Evolutionary conservation across 37 sponge, comb jelly and placozoan species (phyloP).

Genomic region (Eunapius fragilis): DNA sequence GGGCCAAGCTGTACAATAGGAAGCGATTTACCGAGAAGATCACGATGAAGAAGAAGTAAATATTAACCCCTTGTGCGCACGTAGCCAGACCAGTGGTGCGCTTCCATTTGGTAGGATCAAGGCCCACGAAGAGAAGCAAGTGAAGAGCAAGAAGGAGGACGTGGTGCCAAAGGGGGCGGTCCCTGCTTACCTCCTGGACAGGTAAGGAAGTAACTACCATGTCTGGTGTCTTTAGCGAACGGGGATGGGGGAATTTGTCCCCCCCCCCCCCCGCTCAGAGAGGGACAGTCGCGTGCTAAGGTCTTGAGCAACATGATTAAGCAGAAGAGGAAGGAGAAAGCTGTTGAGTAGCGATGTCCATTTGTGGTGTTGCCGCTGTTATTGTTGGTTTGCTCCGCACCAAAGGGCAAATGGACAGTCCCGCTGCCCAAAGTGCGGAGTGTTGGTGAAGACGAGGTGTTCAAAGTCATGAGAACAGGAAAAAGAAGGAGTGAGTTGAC

Average conservation of each 20-base stretch:
- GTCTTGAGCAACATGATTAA: constrained; percentile 98
- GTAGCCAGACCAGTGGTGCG: too few species aligned
- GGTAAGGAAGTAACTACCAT: constrained; percentile 41
- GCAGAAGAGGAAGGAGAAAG: constrained; percentile 99
- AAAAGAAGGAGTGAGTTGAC: constrained; percentile 87
- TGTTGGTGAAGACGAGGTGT: constrained; percentile 95
- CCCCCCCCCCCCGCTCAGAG: constrained; percentile 56
- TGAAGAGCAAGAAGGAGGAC: constrained; percentile 84
- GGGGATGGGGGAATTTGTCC: neutral
- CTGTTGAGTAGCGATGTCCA: constrained; percentile 49
- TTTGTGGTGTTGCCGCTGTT: neutral
- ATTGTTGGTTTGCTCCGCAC: neutral
- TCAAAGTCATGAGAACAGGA: constrained; percentile 92
- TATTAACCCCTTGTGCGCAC: neutral
- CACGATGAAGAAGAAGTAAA: constrained; percentile 91
- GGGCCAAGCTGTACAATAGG: constrained; percentile 97
- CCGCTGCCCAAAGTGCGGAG: constrained; percentile 96
- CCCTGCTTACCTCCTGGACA: constrained; percentile 96
- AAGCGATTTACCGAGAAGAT: constrained; percentile 94
- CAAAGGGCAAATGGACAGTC: constrained; percentile 98
- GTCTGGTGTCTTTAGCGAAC: too few species aligned
- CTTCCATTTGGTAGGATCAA: constrained; percentile 59
- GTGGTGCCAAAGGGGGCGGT: constrained; percentile 94
- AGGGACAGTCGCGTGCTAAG: constrained; percentile 93
- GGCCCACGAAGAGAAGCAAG: constrained; percentile 88